Conservation (phyloP, 2,888 invertebrate genomes). For the Uloborus plumipes region DNA sequence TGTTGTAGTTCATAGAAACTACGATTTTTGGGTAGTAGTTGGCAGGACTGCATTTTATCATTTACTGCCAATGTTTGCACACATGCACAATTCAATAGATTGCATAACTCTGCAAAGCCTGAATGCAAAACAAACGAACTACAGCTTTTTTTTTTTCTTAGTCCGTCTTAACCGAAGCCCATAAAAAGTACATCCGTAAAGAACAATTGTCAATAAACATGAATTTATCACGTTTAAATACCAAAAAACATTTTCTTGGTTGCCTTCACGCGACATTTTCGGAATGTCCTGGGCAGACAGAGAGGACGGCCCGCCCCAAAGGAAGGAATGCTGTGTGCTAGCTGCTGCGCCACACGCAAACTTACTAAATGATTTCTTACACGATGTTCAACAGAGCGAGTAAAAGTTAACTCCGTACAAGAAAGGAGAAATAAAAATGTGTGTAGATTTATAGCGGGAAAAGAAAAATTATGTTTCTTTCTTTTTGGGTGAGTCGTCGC, state of each 20-base stretch:
- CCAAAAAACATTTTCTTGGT: constrained; percentile 48
- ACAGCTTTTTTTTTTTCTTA: no score
- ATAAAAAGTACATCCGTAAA: not conserved
- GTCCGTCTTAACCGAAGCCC: not conserved
- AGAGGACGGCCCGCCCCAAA: not conserved
- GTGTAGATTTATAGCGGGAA: constrained; percentile 36
- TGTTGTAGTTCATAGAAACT: no score
- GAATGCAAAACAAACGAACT: no score
- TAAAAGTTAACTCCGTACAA: constrained; percentile 26
- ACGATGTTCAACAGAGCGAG: constrained; percentile 24
- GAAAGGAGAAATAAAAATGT: constrained; percentile 19
- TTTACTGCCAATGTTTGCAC: no score
- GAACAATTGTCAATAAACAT: constrained; percentile 21
- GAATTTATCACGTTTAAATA: constrained; percentile 17
- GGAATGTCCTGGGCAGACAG: constrained; percentile 16
- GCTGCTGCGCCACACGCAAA: constrained; percentile 18
- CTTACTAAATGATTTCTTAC: constrained; percentile 17
- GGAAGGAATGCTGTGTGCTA: not conserved
- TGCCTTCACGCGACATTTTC: constrained; percentile 32
- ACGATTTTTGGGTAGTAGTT: no score
- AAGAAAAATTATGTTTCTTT: constrained; percentile 37
- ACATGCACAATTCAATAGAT: no score
- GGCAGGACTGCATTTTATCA: no score
- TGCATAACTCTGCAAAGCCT: no score
- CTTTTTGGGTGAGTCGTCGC: no score